Base-by-base conservation (phyloP, 2,888 invertebrate species). In the Hydraecia micacea region DNA sequence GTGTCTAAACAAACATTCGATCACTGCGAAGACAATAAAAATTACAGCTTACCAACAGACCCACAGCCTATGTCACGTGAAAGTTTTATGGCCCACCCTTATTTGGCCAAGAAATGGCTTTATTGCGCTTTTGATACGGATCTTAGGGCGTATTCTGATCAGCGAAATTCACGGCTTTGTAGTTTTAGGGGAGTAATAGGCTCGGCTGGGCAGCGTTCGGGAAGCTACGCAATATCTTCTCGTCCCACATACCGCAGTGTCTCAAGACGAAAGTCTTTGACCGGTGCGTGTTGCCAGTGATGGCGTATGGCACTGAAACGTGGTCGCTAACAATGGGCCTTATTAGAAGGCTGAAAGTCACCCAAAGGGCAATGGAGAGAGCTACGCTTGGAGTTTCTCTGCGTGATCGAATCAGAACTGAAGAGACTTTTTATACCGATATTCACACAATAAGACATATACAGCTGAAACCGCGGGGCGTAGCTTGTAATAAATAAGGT, bases 71-170 rank as follows among this genome's bases (percentile, higher is more conserved):
- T 83, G 88, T 89, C 77, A 81, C 89, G 83, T 87, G 89, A 90
- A 90, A 90, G 91, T 92, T 93, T 94, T 93, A 93, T 93, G 87
- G 90, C 72, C 76, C 73, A 73, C 83, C 90, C 91, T 93, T 91
- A 93, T 92, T 36, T 91, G 90, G 89, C 84, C 82, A 89, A 89
- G 90, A 88, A 93, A 92, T 90, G 85, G 87, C 88, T 92, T 92
- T 93, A 93, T 92, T 90, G 87, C 81, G 77, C 80, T 76, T 87
- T 87, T 90, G 90, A 92, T 92, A 90, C 73, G 79, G 79, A 91
- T 89, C 88, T 86, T 68, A 68, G 80, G 85, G 78, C 36, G 65
- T 87, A 87, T 87, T 88, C 80, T 87, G 79, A 73, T 86, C 72
- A 75, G 63, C 25, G 0, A 66, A 60, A 46, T n/a, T 42, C 11